phyloP scores from a whole-genome alignment of 2,888 invertebrate genomes.

The Artemia sp. region DNA sequence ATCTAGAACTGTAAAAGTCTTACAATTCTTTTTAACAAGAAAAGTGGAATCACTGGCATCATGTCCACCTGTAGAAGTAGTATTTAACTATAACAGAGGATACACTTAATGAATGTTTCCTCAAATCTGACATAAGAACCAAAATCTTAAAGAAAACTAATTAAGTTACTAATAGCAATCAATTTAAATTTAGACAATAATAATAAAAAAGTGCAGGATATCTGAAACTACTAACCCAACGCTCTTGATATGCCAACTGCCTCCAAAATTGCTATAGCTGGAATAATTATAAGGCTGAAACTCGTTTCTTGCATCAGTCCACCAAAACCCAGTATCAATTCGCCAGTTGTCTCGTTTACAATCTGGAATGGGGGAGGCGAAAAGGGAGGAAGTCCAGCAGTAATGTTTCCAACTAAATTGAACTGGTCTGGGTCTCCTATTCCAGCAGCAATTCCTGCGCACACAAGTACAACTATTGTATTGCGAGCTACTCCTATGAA shows the following conservation, averaged over 20 bases:
- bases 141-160: no score
- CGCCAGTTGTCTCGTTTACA: slow-evolving; percentile 33
- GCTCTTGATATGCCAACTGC: slow-evolving; percentile 91
- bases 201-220: no score
- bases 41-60: no score
- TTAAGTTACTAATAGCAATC: no score
- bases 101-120: no score
- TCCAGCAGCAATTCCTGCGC: slow-evolving; percentile 46
- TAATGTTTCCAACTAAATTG: slow-evolving; percentile 40
- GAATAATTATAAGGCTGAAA: slow-evolving; percentile 64
- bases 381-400: slow-evolving; percentile 53
- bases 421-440: slow-evolving; percentile 33
- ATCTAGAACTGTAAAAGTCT: no score
- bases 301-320: slow-evolving; percentile 55
- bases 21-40: no score
- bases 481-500: slow-evolving; percentile 53
- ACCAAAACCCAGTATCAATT: slow-evolving; percentile 40
- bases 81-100: no score
- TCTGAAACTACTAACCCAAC: slow-evolving; percentile 49
- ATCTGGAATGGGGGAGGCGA: slow-evolving; percentile 53
- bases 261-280: slow-evolving; percentile 74
- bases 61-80: no score
- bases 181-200: no score
- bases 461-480: slow-evolving; percentile 55
- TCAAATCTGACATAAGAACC: no score